phyloP scores from a whole-genome alignment of 2,888 invertebrate genomes.

The Eristalinus sepulchralis region DNA sequence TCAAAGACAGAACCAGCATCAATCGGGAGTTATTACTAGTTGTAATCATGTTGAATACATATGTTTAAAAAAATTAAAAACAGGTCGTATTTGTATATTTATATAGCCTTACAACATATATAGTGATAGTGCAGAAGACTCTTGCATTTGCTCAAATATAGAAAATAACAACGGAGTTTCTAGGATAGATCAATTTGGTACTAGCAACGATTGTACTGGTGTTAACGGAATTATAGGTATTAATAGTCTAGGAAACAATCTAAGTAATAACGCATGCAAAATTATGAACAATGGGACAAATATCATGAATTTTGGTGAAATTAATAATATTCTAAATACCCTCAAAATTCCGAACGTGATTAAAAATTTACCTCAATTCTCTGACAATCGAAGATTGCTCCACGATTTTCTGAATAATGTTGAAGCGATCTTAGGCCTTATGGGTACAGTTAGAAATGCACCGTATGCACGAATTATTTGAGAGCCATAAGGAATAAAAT shows the following conservation, averaged over 20 bases:
- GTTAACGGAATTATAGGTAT: too few species aligned
- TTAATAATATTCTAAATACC: background rate
- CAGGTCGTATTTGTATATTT: too few species aligned
- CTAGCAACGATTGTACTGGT: too few species aligned
- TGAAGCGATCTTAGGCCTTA: background rate
- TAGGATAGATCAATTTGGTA: background rate
- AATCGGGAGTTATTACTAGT: too few species aligned
- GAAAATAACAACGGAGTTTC: background rate
- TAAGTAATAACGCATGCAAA: background rate
- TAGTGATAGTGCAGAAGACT: background rate
- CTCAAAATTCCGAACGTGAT: conserved; percentile 3
- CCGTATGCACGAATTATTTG: background rate
- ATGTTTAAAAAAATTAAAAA: too few species aligned
- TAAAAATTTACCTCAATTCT: conserved; percentile 1
- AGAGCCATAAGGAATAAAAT: conserved; percentile 60
- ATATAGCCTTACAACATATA: background rate
- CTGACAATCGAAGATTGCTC: background rate
- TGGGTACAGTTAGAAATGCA: background rate
- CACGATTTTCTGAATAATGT: background rate
- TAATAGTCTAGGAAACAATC: background rate
- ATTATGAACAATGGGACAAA: background rate
- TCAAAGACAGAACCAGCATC: too few species aligned
- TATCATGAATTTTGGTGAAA: background rate
- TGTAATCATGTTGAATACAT: too few species aligned
- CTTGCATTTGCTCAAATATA: background rate